phyloP scores from a whole-genome alignment of 2,113 vertebrate species.

The Macquaria ambigua region DNA sequence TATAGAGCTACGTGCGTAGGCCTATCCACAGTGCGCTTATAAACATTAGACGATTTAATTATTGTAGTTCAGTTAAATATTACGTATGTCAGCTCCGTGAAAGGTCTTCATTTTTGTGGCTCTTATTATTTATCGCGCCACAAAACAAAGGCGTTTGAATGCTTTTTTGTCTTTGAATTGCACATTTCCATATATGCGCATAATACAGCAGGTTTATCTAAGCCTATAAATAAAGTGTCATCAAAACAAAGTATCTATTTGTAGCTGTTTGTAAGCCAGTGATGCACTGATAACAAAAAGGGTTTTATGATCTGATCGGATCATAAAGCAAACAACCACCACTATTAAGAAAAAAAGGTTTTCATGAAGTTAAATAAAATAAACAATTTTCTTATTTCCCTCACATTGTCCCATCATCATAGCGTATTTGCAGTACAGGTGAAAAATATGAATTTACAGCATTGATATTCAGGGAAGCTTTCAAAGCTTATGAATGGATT shows the following conservation, averaged over 20 bases:
- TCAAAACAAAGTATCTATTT: not conserved
- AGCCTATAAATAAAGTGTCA: not conserved
- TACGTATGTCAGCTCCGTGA: not conserved
- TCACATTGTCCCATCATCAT: too few species aligned
- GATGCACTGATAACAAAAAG: not conserved
- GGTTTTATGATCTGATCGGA: not conserved
- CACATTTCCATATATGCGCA: not conserved
- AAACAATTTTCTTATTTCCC: not conserved
- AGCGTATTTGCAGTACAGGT: not conserved
- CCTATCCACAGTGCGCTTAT: not conserved
- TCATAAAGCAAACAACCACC: too few species aligned
- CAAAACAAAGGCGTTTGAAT: not conserved
- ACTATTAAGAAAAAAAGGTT: not conserved
- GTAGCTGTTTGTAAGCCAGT: not conserved
- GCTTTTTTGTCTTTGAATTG: not conserved
- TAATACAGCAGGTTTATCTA: not conserved
- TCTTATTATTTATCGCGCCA: not conserved
- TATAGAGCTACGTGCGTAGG: too few species aligned
- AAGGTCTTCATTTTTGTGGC: not conserved
- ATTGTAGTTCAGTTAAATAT: not conserved
- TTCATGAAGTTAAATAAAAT: not conserved
- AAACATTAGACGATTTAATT: not conserved
- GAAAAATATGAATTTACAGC: not conserved
- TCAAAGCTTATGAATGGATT: not conserved
- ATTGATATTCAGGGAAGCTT: not conserved